A percentile compares a stretch with the other conserved stretches of the same genome.
Conservation (phyloP, 2,888 invertebrate genomes). For the Reticulitermes lucifugus region DNA sequence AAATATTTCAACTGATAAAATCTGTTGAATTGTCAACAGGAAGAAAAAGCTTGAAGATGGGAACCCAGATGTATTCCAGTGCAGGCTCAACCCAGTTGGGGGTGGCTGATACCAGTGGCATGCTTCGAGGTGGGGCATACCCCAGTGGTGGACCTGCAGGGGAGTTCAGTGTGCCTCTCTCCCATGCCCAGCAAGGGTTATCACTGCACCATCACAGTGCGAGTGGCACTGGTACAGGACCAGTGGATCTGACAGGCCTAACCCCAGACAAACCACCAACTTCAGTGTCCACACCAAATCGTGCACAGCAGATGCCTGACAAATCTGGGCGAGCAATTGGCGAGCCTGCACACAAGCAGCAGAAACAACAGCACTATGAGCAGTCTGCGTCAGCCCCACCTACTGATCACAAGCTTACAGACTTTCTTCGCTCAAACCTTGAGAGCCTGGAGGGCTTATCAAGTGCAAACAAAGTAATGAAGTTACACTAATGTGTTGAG, state of each 20-base stretch:
- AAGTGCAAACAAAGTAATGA: constrained; percentile 57
- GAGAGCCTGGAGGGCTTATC: constrained; percentile 76
- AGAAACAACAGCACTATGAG: constrained; percentile 51
- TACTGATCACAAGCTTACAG: constrained; percentile 75
- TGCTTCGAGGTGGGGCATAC: constrained; percentile 44
- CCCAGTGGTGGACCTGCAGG: constrained; percentile 31
- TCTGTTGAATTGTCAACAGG: background rate
- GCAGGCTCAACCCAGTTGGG: constrained; percentile 42
- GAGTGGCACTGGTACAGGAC: constrained; percentile 16
- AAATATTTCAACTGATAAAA: too few relatives aligned
- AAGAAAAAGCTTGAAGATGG: constrained; percentile 40
- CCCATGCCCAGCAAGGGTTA: constrained; percentile 39
- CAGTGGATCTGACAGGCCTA: constrained; percentile 50
- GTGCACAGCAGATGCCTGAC: constrained; percentile 18
- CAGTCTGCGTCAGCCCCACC: constrained; percentile 60
- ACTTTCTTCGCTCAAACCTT: constrained; percentile 78
- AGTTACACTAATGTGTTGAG: background rate
- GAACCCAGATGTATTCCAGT: constrained; percentile 26
- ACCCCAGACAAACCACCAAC: constrained; percentile 48
- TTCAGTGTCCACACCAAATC: constrained; percentile 4
- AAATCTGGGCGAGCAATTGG: constrained; percentile 33
- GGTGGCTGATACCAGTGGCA: constrained; percentile 39
- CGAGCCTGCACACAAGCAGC: constrained; percentile 47
- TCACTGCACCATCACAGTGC: constrained; percentile 44
- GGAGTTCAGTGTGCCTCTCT: constrained; percentile 48